These are phyloP conservation scores for Taeniopygia guttata DNA, from an alignment of 2,797 vertebrate species.

Conservation along the genomic window DNA sequence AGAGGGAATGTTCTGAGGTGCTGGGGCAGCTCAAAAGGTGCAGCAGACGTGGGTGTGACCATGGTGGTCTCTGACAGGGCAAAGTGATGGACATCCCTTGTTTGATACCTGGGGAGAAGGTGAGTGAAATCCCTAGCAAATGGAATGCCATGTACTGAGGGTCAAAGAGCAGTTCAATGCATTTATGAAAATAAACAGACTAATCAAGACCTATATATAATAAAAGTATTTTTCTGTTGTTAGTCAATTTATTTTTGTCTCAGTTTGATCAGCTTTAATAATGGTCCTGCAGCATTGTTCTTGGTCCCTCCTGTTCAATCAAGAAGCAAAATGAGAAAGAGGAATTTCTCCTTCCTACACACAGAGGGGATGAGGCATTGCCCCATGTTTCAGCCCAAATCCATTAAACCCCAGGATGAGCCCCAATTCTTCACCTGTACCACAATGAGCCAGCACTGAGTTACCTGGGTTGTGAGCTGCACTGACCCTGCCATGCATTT, in stretches of 20 bases:
- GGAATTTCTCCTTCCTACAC: not conserved
- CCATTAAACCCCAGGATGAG: not conserved
- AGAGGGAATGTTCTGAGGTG: accelerated
- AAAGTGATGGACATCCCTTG: accelerated
- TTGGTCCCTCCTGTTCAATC: not conserved
- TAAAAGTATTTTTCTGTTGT: not conserved
- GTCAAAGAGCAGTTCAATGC: not conserved
- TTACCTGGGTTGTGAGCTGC: not conserved
- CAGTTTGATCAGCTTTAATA: not conserved
- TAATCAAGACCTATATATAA: not conserved
- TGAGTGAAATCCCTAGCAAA: not conserved
- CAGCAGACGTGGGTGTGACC: not conserved
- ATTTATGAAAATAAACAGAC: not conserved
- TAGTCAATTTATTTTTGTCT: not conserved
- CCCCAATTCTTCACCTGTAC: not conserved
- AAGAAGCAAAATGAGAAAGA: not conserved
- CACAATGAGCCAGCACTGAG: not conserved
- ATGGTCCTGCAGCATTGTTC: not conserved
- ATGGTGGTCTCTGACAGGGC: accelerated
- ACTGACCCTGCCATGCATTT: not conserved
- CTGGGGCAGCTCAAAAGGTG: not conserved
- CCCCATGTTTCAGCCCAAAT: not conserved
- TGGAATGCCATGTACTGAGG: not conserved
- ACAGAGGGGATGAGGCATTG: not conserved
- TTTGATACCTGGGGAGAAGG: not conserved